A percentile compares a stretch with the other conserved stretches of the same genome.
Evolutionary conservation across 2,113 vertebrate genomes (phyloP).

Genomic region (Tinamus guttatus): DNA sequence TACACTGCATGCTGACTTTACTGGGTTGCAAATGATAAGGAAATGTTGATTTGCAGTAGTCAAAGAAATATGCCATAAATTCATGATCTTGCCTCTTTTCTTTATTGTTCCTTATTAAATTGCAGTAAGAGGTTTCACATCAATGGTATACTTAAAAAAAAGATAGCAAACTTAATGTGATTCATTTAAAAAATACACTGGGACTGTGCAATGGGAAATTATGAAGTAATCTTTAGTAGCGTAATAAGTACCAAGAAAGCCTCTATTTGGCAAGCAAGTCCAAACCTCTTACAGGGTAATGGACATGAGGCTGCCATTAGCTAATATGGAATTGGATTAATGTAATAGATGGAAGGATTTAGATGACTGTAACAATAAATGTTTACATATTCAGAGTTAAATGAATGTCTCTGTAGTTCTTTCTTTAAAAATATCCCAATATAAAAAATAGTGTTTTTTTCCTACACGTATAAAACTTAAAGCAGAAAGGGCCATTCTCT

Average conservation of each 20-base stretch:
- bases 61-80: neutral
- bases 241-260: neutral
- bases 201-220: neutral
- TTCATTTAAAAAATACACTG: neutral
- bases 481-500: neutral
- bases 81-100: neutral
- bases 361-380: neutral
- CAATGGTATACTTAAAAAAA: neutral
- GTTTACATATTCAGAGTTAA: constrained; percentile 8
- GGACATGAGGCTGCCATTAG: constrained; percentile 7
- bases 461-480: neutral
- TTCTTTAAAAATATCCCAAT: neutral
- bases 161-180: neutral
- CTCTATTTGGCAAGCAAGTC: neutral
- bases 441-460: neutral
- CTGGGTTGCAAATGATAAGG: neutral
- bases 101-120: constrained; percentile 2
- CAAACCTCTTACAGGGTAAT: constrained; percentile 15
- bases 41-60: neutral
- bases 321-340: constrained; percentile 27
- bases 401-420: neutral
- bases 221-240: neutral
- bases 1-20: neutral
- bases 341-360: neutral
- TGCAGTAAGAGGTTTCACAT: neutral